phyloP scores from a whole-genome alignment of 1,140 invertebrate genomes.

The Neotoxoptera formosana region DNA sequence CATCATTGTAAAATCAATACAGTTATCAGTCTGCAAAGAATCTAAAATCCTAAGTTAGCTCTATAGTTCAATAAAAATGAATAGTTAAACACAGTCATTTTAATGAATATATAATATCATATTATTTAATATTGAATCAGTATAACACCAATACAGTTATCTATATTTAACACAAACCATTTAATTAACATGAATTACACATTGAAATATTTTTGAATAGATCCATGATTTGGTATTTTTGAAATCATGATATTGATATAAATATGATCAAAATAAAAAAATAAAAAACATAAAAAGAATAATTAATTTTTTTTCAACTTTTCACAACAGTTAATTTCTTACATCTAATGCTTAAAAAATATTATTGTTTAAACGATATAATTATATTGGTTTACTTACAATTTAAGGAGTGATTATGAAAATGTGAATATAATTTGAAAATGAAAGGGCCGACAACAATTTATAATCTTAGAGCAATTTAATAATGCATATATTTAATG shows the following conservation, averaged over 20 bases:
- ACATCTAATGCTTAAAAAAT: slow-evolving; percentile 26
- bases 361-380: slow-evolving; percentile 28
- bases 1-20: too few species aligned
- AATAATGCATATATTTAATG: not conserved
- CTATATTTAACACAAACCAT: not conserved
- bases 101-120: slow-evolving; percentile 14
- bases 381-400: slow-evolving; percentile 11
- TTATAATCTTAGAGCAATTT: not conserved
- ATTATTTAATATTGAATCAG: not conserved
- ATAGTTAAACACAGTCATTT: not conserved
- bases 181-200: not conserved
- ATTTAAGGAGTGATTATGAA: slow-evolving; percentile 12
- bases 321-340: slow-evolving; percentile 40
- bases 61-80: not conserved
- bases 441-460: slow-evolving; percentile 30
- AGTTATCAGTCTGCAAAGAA: too few species aligned
- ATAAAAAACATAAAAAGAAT: slow-evolving; percentile 19
- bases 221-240: not conserved
- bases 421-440: slow-evolving; percentile 33
- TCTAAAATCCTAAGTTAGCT: not conserved
- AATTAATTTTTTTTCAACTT: slow-evolving; percentile 13
- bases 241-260: not conserved
- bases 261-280: slow-evolving; percentile 12
- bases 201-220: slow-evolving; percentile 14
- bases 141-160: not conserved